Base-by-base conservation (phyloP, 2,888 invertebrate species). In the Griposia aprilina region DNA sequence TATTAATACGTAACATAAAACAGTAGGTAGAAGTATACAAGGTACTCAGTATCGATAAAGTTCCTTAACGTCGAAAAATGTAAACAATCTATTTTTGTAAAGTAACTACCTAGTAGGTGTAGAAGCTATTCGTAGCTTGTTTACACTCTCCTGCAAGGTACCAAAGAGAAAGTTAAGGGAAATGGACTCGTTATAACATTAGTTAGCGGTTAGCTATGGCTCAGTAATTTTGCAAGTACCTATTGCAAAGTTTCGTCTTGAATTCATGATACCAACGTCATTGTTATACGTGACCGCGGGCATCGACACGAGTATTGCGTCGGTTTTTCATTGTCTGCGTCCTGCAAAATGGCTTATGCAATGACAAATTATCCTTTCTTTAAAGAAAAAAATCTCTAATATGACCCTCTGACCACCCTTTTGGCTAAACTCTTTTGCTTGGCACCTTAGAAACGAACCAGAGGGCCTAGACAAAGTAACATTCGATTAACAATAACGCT, bases 101-200 rank as follows among this genome's bases (percentile, higher is more conserved):
- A 36, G 15, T 13, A 57, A 41, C 41, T 68, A 63, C 10, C n/a
- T n/a, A n/a, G n/a, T 67, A 50, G n/a, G 15, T 6, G 36, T 41
- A 26, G n/a, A 72, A 72, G 65, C 50, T 69, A 60, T 73, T 70
- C 1, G 20, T 69, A 30, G 26, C 60, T 57, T 48, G 36, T 60
- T 85, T 80, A 30, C 26, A 55, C 75, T 26, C 60, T 76, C 72
- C 82, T 60, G 62, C 57, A 57, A 76, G 50, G 52, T 66, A 36
- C 23, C 36, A 48, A 62, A 85, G 83, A 77, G 86, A 83, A 82
- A 85, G 85, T 70, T 17, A 17, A 70, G 77, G 82, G 86, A 85
- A 82, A 82, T 85, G 60, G 73, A 86, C 70, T 67, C 52, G 26
- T 55, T 62, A 60, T 6, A 60, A 30, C 30, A 30, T n/a, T 50